Base-by-base conservation (phyloP, 2,888 invertebrate genomes). In the Alsophila aescularia region DNA sequence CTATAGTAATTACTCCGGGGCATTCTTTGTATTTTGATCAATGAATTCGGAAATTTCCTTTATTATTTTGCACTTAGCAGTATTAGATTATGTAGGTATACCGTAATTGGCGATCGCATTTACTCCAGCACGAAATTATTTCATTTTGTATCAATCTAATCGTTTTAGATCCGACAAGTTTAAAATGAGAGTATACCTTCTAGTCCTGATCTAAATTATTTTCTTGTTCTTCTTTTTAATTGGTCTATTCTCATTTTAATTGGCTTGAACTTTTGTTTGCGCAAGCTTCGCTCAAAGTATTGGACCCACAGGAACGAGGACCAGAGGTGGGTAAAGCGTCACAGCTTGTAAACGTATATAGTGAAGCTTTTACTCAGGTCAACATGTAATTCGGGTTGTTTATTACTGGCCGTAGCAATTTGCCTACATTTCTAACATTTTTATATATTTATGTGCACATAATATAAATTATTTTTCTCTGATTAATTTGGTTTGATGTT, bases 251-350 rank as follows among this genome's bases (percentile, higher is more conserved):
- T 85, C 85, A 81, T 87, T 87, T 50, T 90, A 90, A 90, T 88
- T 85, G 89, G 91, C 91, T 89, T 90, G 81, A 87, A 83, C 83
- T 76, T 90, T 90, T 87, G 85, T 91, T 90, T 91, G 91, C 90
- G 90, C 91, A 91, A 90, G 91, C 91, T 90, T 90, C 90, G 79
- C 77, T 85, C 86, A 83, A 75, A 85, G 61, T 81, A 75, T 87
- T 82, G 90, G 90, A 83, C 80, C 84, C 85, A 85, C 90, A 91
- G 91, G 89, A 88, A 55, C 77, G 76, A 75, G 72, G 80, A 81
- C 61, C 69, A 58, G 73, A 90, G 90, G 90, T 90, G 75, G 87
- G 90, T 90, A 69, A 0, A 52, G 32, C 47, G 40, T 29, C 53
- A 53, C 52, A 18, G 55, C 55, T 62, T 58, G 5, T 31, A 7